Evolutionary conservation across 2,888 invertebrate species (phyloP).

Genomic region (Gastrophysa polygoni): DNA sequence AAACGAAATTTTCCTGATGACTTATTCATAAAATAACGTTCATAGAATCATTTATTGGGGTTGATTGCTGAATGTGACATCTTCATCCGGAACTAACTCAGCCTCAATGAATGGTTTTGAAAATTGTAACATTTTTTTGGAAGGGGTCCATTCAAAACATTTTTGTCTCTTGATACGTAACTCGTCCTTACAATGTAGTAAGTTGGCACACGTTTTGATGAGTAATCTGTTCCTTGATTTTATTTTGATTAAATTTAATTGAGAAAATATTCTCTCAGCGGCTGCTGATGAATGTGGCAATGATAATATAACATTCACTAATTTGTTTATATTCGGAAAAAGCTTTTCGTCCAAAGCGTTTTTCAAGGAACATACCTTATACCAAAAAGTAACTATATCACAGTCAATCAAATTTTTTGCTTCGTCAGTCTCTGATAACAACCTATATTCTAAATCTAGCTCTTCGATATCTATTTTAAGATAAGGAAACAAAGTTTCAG

Average conservation of each 20-base stretch:
- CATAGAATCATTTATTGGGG: no score
- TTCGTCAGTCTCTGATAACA: conserved; percentile 11
- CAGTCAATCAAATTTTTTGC: conserved; percentile 8
- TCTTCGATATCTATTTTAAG: conserved; percentile 9
- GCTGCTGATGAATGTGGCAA: background rate
- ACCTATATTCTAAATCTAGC: conserved; percentile 14
- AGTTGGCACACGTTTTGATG: no score
- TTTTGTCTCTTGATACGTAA: no score
- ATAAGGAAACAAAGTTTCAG: conserved; percentile 16
- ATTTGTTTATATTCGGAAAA: conserved; percentile 2
- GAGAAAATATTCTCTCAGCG: conserved; percentile 2
- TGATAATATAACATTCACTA: background rate
- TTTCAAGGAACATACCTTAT: conserved; percentile 5
- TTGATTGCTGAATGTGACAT: no score
- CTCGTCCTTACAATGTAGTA: no score
- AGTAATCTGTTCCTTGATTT: no score
- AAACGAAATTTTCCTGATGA: no score
- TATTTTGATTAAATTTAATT: conserved; percentile 3
- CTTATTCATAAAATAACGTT: no score
- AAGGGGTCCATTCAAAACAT: no score
- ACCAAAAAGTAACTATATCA: conserved; percentile 7
- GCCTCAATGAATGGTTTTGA: no score
- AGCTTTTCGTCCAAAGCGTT: conserved; percentile 9
- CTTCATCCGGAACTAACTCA: no score
- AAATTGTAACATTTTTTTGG: no score